Evolutionary conservation across 2,113 vertebrate species (phyloP).

Genomic region (Centropus unirufus): DNA sequence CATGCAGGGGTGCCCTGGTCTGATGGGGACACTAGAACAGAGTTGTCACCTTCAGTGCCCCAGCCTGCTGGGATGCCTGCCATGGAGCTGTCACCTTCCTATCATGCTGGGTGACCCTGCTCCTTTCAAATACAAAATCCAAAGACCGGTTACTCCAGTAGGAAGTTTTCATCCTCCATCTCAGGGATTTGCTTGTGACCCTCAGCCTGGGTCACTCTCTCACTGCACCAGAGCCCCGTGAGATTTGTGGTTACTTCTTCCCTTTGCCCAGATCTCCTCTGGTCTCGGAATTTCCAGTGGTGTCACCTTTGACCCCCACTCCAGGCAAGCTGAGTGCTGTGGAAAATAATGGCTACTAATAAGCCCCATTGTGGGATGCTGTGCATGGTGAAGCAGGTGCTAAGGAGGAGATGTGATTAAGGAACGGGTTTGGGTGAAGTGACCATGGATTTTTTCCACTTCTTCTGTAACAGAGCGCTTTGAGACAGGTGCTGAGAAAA

Average conservation of each 20-base stretch:
- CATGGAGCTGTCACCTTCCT: neutral
- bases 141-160: neutral
- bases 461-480: constrained; percentile 5
- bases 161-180: neutral
- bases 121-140: neutral
- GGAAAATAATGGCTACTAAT: constrained; percentile 18
- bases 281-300: neutral
- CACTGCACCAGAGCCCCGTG: rapidly evolving
- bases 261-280: neutral
- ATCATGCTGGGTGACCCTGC: neutral
- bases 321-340: neutral
- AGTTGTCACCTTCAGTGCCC: neutral
- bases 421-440: neutral
- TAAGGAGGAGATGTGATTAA: neutral
- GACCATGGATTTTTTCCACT: neutral
- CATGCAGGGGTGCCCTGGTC: neutral
- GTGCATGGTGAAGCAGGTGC: neutral
- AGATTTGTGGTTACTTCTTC: rapidly evolving
- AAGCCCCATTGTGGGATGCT: neutral
- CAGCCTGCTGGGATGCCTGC: neutral
- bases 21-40: neutral
- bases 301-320: neutral
- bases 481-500: constrained; percentile 59
- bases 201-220: neutral
- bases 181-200: neutral